Conservation (phyloP, 1,140 invertebrate genomes). For the Hypothenemus hampei region DNA sequence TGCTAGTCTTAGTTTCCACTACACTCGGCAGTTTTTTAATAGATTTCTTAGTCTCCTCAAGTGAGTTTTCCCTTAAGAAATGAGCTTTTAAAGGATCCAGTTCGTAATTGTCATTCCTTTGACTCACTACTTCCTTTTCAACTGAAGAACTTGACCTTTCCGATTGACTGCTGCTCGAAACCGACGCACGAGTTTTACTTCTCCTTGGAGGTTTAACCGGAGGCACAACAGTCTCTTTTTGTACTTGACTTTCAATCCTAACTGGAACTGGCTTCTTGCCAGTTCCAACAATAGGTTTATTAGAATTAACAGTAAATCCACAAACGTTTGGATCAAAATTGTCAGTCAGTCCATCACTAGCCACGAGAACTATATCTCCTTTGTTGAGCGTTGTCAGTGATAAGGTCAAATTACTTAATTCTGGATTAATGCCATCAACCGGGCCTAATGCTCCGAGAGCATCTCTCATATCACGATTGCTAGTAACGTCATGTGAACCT, state of each 20-base stretch:
- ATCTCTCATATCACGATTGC: constrained; percentile 87
- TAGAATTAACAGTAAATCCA: constrained; percentile 79
- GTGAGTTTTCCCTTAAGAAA: constrained; percentile 38
- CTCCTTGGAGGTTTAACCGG: constrained; percentile 39
- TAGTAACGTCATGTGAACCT: constrained; percentile 86
- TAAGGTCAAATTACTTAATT: constrained; percentile 85
- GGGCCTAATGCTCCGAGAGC: constrained; percentile 85
- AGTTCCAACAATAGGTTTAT: too few relatives aligned
- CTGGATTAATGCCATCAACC: constrained; percentile 75
- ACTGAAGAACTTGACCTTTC: constrained; percentile 25
- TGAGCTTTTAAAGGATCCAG: constrained; percentile 36
- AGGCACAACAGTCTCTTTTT: background rate
- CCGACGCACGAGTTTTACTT: constrained; percentile 25
- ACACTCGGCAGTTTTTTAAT: constrained; percentile 12
- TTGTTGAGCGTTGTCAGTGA: constrained; percentile 79
- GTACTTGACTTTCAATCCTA: background rate
- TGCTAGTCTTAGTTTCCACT: constrained; percentile 29
- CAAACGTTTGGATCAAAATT: constrained; percentile 94
- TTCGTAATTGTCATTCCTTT: constrained; percentile 2
- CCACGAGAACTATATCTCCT: constrained; percentile 85
- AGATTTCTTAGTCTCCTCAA: constrained; percentile 26
- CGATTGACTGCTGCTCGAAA: constrained; percentile 21
- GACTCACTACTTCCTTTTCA: constrained; percentile 2
- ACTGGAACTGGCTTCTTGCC: background rate
- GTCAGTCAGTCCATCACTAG: constrained; percentile 88